Evolutionary conservation across 2,888 invertebrate genomes (phyloP).

Genomic region (Lymantria dispar): DNA sequence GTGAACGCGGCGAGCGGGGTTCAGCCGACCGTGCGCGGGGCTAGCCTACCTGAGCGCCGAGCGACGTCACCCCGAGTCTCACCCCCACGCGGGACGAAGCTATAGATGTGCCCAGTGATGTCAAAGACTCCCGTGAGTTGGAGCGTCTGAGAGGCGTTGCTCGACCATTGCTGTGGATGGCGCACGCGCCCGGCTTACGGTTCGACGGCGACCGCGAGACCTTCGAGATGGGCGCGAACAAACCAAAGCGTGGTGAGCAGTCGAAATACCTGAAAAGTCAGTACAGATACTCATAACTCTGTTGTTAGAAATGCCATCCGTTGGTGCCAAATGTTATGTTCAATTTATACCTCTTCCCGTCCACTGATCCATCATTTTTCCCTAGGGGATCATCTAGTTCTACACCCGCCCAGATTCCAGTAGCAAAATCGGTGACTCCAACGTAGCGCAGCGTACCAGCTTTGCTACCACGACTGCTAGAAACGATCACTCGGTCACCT

Average conservation of each 20-base stretch:
- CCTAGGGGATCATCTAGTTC: slow-evolving; percentile 96
- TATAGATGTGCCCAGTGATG: slow-evolving; percentile 83
- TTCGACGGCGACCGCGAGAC: slow-evolving; percentile 92
- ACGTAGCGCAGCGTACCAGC: slow-evolving; percentile 92
- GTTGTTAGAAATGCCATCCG: background rate
- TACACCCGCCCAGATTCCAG: slow-evolving; percentile 97
- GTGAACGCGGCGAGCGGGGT: slow-evolving; percentile 54
- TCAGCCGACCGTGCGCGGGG: slow-evolving; percentile 78
- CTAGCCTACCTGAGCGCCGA: slow-evolving; percentile 86
- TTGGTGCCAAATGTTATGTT: background rate
- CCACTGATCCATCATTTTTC: slow-evolving; percentile 97
- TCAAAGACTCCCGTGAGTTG: slow-evolving; percentile 93
- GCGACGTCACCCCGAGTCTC: slow-evolving; percentile 88
- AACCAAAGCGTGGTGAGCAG: slow-evolving; percentile 93
- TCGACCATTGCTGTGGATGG: slow-evolving; percentile 84
- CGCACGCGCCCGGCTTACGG: slow-evolving; percentile 84
- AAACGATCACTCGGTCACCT: slow-evolving; percentile 96
- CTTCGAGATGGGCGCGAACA: slow-evolving; percentile 96
- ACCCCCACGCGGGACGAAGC: slow-evolving; percentile 85
- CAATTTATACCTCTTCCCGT: slow-evolving; percentile 89
- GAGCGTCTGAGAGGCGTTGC: slow-evolving; percentile 84
- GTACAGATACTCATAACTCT: slow-evolving; percentile 4
- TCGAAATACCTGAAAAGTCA: slow-evolving; percentile 92
- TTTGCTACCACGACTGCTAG: slow-evolving; percentile 93
- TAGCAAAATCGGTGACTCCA: slow-evolving; percentile 94